Evolutionary conservation across 2,113 vertebrate species (phyloP), one percentile per base, ranked within the genome.

Genomic region (Psettodes erumei): DNA sequence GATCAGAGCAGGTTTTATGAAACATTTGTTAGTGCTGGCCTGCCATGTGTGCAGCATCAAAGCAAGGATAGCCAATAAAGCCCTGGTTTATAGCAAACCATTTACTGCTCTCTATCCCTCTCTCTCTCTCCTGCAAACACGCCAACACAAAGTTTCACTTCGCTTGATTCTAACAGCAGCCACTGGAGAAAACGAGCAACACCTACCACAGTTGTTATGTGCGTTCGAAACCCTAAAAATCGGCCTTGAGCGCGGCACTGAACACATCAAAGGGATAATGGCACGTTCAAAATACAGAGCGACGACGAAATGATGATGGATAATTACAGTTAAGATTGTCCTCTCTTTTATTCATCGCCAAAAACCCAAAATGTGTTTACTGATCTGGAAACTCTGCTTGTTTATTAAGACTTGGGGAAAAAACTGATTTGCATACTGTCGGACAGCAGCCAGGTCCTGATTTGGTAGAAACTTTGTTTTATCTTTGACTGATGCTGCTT

Each of bases 11-110:
- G 56, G 56, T 82, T 85, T 88, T 71, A 73, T 79, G 62, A 84
- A 87, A 62, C 79, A 78, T 83, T 83, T 80, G 83, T 82, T 83
- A 45, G 48, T 69, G 76, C 78, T 59, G 70, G 66, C 15, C 75
- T 54, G 82, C 84, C 84, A 72, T 86, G 81, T 87, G 76, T 77
- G 67, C 65, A 50, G 62, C 86, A 83, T 87, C 86, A 88, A 84
- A 80, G 78, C 65, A 23, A 15, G 71, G 62, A 78, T 56, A 76
- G 75, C 79, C 74, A 86, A 82, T 89, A 86, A 88, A 91, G 55
- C 53, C 18, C 42, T 75, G 66, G 66, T 83, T 82, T 79, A 84
- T 79, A 56, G 72, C 56, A 50, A 79, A 76, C 28, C 74, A 72
- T 88, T 82, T 60, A 64, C 71, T 62, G 68, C 71, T 7, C 65